Percentiles rank a stretch among this genome's conserved stretches.
These are phyloP conservation scores for Liposcelis brunnea DNA, from an alignment of 2,888 invertebrate genomes.

Conservation along the genomic window DNA sequence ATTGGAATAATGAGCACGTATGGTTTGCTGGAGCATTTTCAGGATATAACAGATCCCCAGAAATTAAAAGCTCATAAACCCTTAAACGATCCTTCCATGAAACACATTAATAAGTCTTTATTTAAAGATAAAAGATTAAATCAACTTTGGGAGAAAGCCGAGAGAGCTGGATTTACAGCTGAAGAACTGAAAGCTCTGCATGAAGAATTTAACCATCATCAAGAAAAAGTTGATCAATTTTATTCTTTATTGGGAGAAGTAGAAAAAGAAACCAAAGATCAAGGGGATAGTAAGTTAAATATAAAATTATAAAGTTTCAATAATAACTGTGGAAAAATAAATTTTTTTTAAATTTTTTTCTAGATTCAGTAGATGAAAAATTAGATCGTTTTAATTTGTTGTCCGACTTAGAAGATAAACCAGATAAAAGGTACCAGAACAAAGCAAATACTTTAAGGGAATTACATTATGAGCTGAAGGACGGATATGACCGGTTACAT, in stretches of 20 bases:
- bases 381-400: conserved; percentile 55
- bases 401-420: conserved; percentile 33
- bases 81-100: conserved; percentile 34
- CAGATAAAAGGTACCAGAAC: conserved; percentile 41
- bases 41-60: conserved; percentile 41
- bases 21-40: conserved; percentile 62
- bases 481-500: conserved; percentile 60
- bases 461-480: conserved; percentile 55
- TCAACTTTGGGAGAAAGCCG: conserved; percentile 78
- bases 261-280: conserved; percentile 38
- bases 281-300: conserved; percentile 25
- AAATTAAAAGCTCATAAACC: conserved; percentile 37
- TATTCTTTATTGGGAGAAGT: conserved; percentile 58
- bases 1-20: conserved; percentile 68
- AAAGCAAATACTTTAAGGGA: conserved; percentile 47
- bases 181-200: conserved; percentile 66
- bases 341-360: conserved; percentile 11
- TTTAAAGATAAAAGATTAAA: conserved; percentile 83
- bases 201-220: conserved; percentile 82
- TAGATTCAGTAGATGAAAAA: conserved; percentile 34
- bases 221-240: conserved; percentile 83
- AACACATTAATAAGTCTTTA: conserved; percentile 40
- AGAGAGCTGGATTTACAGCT: conserved; percentile 68
- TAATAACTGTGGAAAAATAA: conserved; percentile 26
- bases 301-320: conserved; percentile 43